Percentiles rank a stretch among this genome's conserved stretches.
phyloP scores from a whole-genome alignment of 2,797 vertebrate species.

The Pipistrellus pygmaeus region DNA sequence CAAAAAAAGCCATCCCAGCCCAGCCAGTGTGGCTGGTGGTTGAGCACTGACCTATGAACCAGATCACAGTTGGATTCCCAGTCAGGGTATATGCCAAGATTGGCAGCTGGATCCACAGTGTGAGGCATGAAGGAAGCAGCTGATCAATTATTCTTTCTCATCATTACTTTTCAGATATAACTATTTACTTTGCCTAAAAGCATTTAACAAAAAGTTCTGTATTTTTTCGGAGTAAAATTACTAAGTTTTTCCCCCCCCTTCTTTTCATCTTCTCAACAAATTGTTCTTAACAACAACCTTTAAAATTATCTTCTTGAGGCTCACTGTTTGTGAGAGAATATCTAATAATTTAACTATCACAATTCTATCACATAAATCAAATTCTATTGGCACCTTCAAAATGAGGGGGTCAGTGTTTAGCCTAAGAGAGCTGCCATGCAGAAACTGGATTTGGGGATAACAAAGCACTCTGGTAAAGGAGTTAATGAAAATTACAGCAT shows the following conservation, averaged over 20 bases:
- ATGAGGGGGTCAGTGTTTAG: not conserved
- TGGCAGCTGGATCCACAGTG: no score
- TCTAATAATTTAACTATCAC: slow-evolving; percentile 21
- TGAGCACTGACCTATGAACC: no score
- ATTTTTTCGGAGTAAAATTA: not conserved
- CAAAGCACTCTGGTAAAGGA: not conserved
- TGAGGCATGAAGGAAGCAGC: no score
- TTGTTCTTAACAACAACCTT: not conserved
- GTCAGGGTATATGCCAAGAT: no score
- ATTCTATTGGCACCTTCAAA: slow-evolving; percentile 11
- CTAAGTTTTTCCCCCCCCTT: not conserved
- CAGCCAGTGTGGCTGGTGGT: no score
- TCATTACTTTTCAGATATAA: not conserved
- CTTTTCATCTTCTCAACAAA: not conserved
- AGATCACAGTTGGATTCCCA: no score
- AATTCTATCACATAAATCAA: not conserved
- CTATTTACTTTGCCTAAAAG: not conserved
- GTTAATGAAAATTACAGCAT: not conserved
- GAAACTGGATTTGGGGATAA: not conserved
- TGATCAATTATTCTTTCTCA: no score
- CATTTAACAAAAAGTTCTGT: not conserved
- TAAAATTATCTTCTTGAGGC: not conserved
- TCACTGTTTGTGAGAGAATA: slow-evolving; percentile 19
- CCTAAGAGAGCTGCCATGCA: not conserved
- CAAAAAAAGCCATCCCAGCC: not conserved